phyloP scores from a whole-genome alignment of 30 jellyfish, hydroid and myxozoan genomes.

The Clytia hemisphaerica region DNA sequence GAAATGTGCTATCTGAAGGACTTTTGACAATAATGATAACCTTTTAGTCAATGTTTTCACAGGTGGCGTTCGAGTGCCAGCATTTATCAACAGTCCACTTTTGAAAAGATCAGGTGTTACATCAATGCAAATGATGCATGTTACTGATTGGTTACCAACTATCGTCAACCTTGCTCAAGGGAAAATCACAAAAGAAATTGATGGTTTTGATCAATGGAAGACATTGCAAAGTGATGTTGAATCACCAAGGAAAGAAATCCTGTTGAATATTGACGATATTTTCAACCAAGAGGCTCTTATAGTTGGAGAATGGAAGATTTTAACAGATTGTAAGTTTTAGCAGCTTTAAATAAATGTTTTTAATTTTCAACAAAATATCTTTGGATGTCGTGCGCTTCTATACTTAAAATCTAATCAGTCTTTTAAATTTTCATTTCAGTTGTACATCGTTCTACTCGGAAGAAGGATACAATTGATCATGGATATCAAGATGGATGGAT shows the following conservation, averaged over 20 bases:
- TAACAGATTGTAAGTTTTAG: neutral
- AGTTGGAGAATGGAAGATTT: slow-evolving; percentile 59
- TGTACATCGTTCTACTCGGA: neutral
- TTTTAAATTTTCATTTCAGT: too few relatives aligned
- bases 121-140: slow-evolving; percentile 45
- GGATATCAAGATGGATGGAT: slow-evolving; percentile 62
- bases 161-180: slow-evolving; percentile 35
- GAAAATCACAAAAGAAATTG: slow-evolving; percentile 26
- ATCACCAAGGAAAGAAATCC: slow-evolving; percentile 53
- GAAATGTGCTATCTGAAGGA: too few relatives aligned
- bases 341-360: neutral
- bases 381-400: too few relatives aligned
- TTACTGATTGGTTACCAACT: slow-evolving; percentile 88
- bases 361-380: too few relatives aligned
- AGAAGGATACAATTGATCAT: too few relatives aligned
- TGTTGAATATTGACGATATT: slow-evolving; percentile 53
- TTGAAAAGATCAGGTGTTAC: slow-evolving; percentile 38
- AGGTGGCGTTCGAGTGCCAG: slow-evolving; percentile 62
- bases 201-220: slow-evolving; percentile 56
- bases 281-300: slow-evolving; percentile 65
- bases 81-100: neutral
- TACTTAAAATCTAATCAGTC: too few relatives aligned
- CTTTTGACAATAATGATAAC: too few relatives aligned
- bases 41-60: too few relatives aligned
- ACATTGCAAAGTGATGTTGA: slow-evolving; percentile 29